Base-by-base conservation (phyloP, 2,888 invertebrate genomes). In the Belgica antarctica region DNA sequence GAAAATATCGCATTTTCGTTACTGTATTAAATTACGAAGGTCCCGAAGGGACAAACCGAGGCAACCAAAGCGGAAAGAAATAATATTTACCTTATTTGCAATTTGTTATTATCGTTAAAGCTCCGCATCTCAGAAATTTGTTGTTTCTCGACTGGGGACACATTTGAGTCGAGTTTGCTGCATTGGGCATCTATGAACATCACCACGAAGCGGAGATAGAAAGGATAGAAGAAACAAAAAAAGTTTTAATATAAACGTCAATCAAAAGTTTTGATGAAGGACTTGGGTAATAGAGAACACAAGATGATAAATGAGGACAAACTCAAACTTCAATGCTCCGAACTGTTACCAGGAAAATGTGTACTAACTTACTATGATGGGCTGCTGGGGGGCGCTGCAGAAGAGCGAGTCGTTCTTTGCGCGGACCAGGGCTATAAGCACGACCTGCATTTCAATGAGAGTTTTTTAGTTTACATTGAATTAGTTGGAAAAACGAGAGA, bases 281-380 rank as follows among this genome's bases (percentile, higher is more conserved):
- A 36, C 19, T 19, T 15, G 63, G 63, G 63, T 5, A 24, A 24
- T 25, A 65, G 24, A 41, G 10, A 5, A 15, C 17, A 12, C 8
- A 52, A 52, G 52, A 19, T 22, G 52, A 52, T 52, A 22, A 52
- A 52, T 52, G 17, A 4, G 2, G 52, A 5, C 8, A 8, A 52
- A 52, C 17, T 7, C 8, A 17, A 52, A 52, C 52, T 17, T 52
- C 22, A 52, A 5, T 8, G 12, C 24, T n/a, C 12, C 15, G 24
- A 59, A 7, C 3, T 3, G 4, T 59, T 59, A 59, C 72, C 70
- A 78, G 76, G 78, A 78, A 78, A 76, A 79, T 82, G 82, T n/a
- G n/a, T 83, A 83, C 83, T 83, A 83, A 83, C 83, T 83, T 83
- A 83, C 83, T 83, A 81, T 83, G 83, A 80, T 83, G 83, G 77